phyloP scores from a whole-genome alignment of 2,113 vertebrate genomes.

The Xenotilapia longispinis region DNA sequence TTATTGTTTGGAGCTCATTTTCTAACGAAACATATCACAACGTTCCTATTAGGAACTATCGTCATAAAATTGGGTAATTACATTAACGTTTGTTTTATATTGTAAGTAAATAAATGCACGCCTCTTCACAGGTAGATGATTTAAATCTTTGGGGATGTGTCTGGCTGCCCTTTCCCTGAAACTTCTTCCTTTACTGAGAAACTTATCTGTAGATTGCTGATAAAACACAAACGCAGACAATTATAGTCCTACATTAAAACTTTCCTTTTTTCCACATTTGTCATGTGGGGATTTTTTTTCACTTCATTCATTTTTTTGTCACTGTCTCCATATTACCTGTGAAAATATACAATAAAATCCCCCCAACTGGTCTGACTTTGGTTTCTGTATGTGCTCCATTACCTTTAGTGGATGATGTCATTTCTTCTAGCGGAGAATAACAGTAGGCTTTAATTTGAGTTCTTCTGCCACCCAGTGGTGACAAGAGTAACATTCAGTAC shows the following conservation, averaged over 20 bases:
- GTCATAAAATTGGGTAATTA: neutral
- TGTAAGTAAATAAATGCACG: neutral
- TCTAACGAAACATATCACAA: neutral
- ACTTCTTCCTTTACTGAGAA: neutral
- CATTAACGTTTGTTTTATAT: neutral
- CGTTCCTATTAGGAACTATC: neutral
- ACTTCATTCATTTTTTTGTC: neutral
- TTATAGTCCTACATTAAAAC: neutral
- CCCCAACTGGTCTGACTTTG: neutral
- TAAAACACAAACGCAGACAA: neutral
- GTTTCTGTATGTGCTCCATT: neutral
- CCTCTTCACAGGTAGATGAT: neutral
- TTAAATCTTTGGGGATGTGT: neutral
- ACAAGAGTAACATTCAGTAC: neutral
- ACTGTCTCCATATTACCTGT: neutral
- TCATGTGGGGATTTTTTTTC: neutral
- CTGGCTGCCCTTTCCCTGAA: neutral
- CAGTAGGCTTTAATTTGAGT: neutral
- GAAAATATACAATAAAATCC: neutral
- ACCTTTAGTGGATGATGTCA: conserved; percentile 31
- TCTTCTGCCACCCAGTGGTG: conserved; percentile 43
- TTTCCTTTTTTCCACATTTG: neutral
- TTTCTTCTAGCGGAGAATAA: neutral
- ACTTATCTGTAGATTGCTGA: neutral
- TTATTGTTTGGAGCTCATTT: neutral